Evolutionary conservation across 1,140 invertebrate genomes (phyloP), one percentile per base, ranked within the genome.

Genomic region (Drosophila paulistorum): DNA sequence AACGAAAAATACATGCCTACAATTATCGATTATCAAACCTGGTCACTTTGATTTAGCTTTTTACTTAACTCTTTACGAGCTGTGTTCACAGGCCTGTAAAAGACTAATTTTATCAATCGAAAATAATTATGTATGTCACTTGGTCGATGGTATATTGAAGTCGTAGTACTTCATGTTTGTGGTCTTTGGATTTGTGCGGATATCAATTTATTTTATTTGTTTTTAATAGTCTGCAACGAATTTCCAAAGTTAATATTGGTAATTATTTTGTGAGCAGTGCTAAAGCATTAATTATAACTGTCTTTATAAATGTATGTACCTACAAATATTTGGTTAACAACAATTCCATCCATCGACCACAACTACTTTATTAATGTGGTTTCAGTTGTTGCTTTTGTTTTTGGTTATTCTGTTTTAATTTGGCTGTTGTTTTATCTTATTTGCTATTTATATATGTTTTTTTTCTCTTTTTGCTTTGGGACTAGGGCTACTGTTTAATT

Each of bases 401-500:
- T 68, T 55, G 68, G 51, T 74, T 48, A 42, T 54, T 54, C 23
- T 61, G 55, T 66, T 63, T 72, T 42, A 60, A 45, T 66, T 59
- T 77, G 20, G 9, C 6, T 48, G 42, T 45, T 45, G 13, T 14
- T 45, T 45, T 14, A 6, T 30, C 6, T 7, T 6, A 30, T 30
- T 30, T 30, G 7, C 6, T 30, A 30, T 7, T 30, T 30, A 30
- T 30, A 7, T 14, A 14, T 45, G 17, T 0, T 45, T 4, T 23
- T 51, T 23, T 3, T 51, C 11, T 54, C 17, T 35, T 55, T 78
- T 71, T 74, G 63, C 64, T 68, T 79, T 69, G 68, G 62, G 69
- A 71, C 70, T 74, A 68, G 68, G 77, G 83, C 83, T 87, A 89
- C 83, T 83, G 83, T 87, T 83, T 84, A 83, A 77, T 87, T 71